phyloP scores from a whole-genome alignment of 2,888 invertebrate species.

The Augiades crinisus region DNA sequence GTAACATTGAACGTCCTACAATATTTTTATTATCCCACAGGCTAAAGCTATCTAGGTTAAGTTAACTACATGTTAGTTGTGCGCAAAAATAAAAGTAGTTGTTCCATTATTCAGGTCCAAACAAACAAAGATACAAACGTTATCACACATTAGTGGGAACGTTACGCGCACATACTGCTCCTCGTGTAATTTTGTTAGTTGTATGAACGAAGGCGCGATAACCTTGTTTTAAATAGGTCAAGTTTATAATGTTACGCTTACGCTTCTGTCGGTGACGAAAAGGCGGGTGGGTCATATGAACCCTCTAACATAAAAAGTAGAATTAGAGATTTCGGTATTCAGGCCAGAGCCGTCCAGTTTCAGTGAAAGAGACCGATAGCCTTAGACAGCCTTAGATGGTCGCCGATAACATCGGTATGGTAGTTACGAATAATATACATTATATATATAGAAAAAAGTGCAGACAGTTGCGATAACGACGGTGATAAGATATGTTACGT shows the following conservation, averaged over 20 bases:
- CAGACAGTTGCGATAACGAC: not conserved
- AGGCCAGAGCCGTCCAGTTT: too few relatives aligned
- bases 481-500: not conserved
- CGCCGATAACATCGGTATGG: not conserved
- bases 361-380: too few relatives aligned
- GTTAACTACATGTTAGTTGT: too few relatives aligned
- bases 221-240: slow-evolving; percentile 19
- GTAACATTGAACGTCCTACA: too few relatives aligned
- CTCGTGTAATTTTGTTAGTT: not conserved
- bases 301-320: not conserved
- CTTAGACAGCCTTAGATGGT: too few relatives aligned
- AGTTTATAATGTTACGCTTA: not conserved
- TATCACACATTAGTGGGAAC: too few relatives aligned
- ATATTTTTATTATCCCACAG: too few relatives aligned
- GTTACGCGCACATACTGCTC: too few relatives aligned
- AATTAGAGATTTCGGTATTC: not conserved
- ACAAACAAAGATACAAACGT: too few relatives aligned
- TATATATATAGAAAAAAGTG: not conserved
- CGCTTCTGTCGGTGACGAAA: not conserved
- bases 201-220: not conserved
- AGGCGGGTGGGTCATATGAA: not conserved
- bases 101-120: too few relatives aligned
- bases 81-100: too few relatives aligned
- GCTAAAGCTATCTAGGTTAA: too few relatives aligned
- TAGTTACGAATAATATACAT: not conserved